Evolutionary conservation across 2,797 vertebrate genomes (phyloP).

Genomic region (Chelidonichthys spinosus): DNA sequence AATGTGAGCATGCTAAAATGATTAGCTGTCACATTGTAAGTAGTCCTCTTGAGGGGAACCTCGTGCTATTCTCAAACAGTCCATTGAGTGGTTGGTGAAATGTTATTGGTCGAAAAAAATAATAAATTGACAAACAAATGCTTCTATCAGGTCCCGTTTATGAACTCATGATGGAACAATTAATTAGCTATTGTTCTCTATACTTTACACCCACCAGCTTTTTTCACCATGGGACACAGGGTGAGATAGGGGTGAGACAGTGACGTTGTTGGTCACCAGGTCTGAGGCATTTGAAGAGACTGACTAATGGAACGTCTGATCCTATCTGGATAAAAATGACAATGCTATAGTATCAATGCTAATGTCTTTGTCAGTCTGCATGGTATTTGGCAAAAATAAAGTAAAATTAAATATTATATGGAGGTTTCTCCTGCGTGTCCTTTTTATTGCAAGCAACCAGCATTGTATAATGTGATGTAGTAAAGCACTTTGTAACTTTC

Average conservation of each 20-base stretch:
- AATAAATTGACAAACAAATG: constrained; percentile 5
- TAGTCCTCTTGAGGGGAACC: constrained; percentile 30
- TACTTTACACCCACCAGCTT: background rate
- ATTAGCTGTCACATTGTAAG: constrained; percentile 62
- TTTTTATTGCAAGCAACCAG: background rate
- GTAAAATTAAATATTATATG: background rate
- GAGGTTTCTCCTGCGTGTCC: background rate
- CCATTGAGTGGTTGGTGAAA: constrained; percentile 21
- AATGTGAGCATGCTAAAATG: constrained; percentile 56
- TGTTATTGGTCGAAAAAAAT: background rate
- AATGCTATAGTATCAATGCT: background rate
- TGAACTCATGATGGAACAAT: constrained; percentile 3
- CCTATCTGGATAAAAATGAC: background rate
- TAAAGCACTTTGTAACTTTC: background rate
- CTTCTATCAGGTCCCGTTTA: background rate
- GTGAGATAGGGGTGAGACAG: background rate
- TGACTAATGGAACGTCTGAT: background rate
- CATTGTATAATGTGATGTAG: background rate
- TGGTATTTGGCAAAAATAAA: background rate
- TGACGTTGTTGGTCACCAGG: background rate
- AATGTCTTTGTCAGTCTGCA: background rate
- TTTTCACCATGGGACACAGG: background rate
- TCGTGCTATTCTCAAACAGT: constrained; percentile 19
- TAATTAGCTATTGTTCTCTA: background rate
- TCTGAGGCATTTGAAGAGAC: background rate